These are phyloP conservation scores for Baronia brevicornis DNA, from an alignment of 2,888 invertebrate species.

Conservation along the genomic window DNA sequence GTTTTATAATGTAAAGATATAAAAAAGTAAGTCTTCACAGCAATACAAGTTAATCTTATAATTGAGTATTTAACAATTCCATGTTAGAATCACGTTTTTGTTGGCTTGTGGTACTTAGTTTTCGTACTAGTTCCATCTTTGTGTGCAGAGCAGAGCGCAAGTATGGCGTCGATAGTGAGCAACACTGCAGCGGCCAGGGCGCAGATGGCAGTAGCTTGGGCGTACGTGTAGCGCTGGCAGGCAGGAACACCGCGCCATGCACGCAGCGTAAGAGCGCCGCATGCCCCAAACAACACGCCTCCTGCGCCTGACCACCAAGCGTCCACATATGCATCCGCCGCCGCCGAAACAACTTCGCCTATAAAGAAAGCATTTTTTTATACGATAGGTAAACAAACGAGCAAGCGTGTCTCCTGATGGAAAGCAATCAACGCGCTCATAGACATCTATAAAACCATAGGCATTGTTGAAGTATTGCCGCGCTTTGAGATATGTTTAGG, in stretches of 20 bases:
- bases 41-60: conserved; percentile 7
- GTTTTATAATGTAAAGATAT: too few relatives aligned
- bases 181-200: conserved; percentile 44
- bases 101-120: conserved; percentile 33
- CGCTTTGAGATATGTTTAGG: too few relatives aligned
- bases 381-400: conserved; percentile 1
- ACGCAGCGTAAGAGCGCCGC: conserved; percentile 46
- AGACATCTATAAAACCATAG: too few relatives aligned
- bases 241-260: conserved; percentile 47
- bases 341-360: conserved; percentile 60
- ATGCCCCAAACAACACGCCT: conserved; percentile 43
- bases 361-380: neutral
- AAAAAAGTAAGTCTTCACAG: too few relatives aligned
- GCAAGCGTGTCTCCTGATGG: too few relatives aligned
- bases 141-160: conserved; percentile 50
- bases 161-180: conserved; percentile 44
- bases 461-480: too few relatives aligned
- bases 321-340: conserved; percentile 61
- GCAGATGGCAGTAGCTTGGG: conserved; percentile 44
- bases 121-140: conserved; percentile 39
- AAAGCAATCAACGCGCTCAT: too few relatives aligned
- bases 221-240: conserved; percentile 35
- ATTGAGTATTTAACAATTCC: conserved; percentile 15
- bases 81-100: conserved; percentile 20
- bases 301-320: conserved; percentile 62